A percentile compares a stretch with the other conserved stretches of the same genome.
phyloP scores from a whole-genome alignment of 2,113 vertebrate genomes.

The Mugil cephalus region DNA sequence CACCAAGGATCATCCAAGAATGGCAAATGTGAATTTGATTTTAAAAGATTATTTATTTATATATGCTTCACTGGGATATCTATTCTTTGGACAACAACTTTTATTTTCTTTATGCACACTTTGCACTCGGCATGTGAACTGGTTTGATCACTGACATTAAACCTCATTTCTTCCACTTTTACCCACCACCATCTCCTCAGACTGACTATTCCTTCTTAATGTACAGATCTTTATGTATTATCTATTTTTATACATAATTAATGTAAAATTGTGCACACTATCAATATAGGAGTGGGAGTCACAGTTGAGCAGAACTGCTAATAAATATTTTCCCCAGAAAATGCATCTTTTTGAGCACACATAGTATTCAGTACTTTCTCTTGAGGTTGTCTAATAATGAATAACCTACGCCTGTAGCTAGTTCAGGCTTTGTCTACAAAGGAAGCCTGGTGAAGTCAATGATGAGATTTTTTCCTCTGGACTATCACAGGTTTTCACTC shows the following conservation, averaged over 20 bases:
- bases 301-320: conserved; percentile 17
- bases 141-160: not conserved
- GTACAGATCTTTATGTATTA: conserved; percentile 45
- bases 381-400: too few species aligned
- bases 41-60: conserved; percentile 12
- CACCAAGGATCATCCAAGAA: not conserved
- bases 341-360: not conserved
- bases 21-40: not conserved
- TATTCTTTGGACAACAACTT: too few species aligned
- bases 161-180: conserved; percentile 49
- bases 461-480: too few species aligned
- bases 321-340: conserved; percentile 61
- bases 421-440: too few species aligned
- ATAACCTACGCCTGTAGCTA: too few species aligned
- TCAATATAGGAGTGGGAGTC: conserved; percentile 6
- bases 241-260: conserved; percentile 62
- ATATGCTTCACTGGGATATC: conserved; percentile 29
- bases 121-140: conserved; percentile 6
- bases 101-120: not conserved
- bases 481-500: too few species aligned
- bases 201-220: conserved; percentile 42
- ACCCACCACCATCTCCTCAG: conserved; percentile 7
- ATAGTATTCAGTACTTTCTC: too few species aligned
- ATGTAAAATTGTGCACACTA: conserved; percentile 28
- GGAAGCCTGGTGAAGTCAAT: too few species aligned